phyloP scores from a whole-genome alignment of 2,888 invertebrate species.

The Drosophila cognata region DNA sequence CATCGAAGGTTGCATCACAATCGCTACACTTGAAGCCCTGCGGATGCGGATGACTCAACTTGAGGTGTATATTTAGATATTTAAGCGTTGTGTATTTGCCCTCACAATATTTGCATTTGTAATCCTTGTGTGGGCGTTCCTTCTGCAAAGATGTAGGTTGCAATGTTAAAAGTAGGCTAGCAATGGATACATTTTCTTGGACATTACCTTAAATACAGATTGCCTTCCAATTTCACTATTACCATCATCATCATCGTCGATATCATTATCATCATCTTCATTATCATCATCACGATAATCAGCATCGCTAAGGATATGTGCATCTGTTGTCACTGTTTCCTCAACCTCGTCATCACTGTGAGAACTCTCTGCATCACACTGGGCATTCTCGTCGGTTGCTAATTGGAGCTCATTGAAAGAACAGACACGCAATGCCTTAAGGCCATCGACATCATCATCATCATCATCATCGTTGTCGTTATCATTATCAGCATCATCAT shows the following conservation, averaged over 20 bases:
- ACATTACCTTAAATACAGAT: constrained; percentile 54
- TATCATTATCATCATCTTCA: constrained; percentile 1
- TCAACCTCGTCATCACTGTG: constrained; percentile 30
- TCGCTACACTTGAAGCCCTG: constrained; percentile 66
- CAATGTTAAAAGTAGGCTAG: neutral
- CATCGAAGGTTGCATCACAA: constrained; percentile 60
- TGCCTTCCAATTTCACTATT: constrained; percentile 33
- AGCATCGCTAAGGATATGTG: constrained; percentile 4
- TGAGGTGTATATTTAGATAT: constrained; percentile 65
- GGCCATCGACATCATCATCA: neutral
- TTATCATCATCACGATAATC: constrained; percentile 10
- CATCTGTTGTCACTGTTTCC: neutral
- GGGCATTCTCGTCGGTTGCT: neutral
- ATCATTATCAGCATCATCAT: constrained; percentile 13
- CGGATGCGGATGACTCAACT: constrained; percentile 68
- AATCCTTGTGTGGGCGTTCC: constrained; percentile 46
- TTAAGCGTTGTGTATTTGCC: constrained; percentile 60
- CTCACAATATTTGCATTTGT: constrained; percentile 54
- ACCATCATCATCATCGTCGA: constrained; percentile 3
- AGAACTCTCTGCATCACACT: neutral
- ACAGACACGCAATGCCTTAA: constrained; percentile 16
- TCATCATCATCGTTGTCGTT: neutral
- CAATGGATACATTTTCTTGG: neutral
- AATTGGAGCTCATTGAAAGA: constrained; percentile 14
- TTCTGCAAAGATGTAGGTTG: constrained; percentile 28